Base-by-base conservation (phyloP, 2,888 invertebrate species). In the Apodemia mormo region DNA sequence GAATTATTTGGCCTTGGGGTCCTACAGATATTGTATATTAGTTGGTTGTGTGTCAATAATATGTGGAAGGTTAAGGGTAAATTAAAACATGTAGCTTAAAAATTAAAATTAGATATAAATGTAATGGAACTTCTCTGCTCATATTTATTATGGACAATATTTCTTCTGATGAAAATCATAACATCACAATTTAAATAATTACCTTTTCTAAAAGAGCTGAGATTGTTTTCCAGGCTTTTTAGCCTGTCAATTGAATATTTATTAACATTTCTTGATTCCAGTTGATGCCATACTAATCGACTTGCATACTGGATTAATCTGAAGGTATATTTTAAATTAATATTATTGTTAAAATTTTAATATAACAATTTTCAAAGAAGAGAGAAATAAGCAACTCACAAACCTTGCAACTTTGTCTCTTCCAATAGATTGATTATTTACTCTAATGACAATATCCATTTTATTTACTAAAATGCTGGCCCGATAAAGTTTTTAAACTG, bases 191-290 rank as follows among this genome's bases (percentile, higher is more conserved):
- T 52, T 33, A 45, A 40, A 58, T 43, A 65, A 52, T 43, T 69
- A 98, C 98, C 94, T 95, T 97, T 97, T 82, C 98, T 94, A 80
- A 97, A 97, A 71, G 97, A 96, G 82, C 97, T 96, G 70, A 98
- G 94, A 71, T 97, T 95, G 77, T 95, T 96, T 86, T 98, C 98
- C 67, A 98, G 89, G 73, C 96, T 96, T 89, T 97, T 97, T 52
- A 98, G 94, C 79, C 96, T 95, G 77, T 96, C 96, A 12, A 96
- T 94, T 37, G 96, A 94, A 70, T 95, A 94, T 79, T 95, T 95
- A 78, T 95, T 94, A 52, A 94, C 93, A 76, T 94, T 87, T 70
- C 91, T 93, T 79, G 95, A 94, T 83, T 96, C 95, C 68, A 97
- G 85, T 72, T 96, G 95, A 85, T 97, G 96, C 97, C 97, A 97